Base-by-base conservation (phyloP, 2,888 invertebrate genomes). In the Stramonita haemastoma region DNA sequence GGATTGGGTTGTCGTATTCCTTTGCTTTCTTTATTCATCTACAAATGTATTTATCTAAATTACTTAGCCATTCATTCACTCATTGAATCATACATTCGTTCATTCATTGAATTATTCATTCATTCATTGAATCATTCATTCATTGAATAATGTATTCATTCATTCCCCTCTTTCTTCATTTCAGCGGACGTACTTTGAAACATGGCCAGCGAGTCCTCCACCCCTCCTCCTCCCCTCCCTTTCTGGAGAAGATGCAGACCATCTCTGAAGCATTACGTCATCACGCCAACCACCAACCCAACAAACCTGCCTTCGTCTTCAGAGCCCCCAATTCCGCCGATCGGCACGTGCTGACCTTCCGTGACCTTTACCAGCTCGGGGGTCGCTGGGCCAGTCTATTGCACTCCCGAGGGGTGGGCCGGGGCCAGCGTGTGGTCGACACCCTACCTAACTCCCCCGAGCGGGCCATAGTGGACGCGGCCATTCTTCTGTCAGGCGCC, bases 401-500 rank as follows among this genome's bases (percentile, higher is more conserved):
- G 87, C 87, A 87, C 22, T 26, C 17, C 77, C 70, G 36, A 26
- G 87, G 87, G 5, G 15, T 87, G 0, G 79, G 32, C 13, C 73
- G 66, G 11, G 87, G 87, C 56, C 66, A 87, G 73, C 15, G 26
- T 13, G 77, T 87, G 77, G 87, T 79, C 77, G 77, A 46, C 79
- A 36, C 79, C 8, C 77, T 87, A 29, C 87, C 87, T 46, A 87
- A 87, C 87, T 87, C 77, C 46, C 87, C 87, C 1, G 87, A 87
- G 29, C 56, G 87, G 17, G 87, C 57, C 29, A 77, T 87, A 15
- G 87, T 87, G 87, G 87, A 87, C 29, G 11, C 77, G 34, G 73
- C 87, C 46, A 77, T 77, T 19, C 77, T 87, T 19, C 56, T 87
- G 79, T 36, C 77, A 8, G 87, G 87, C 46, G 87, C 87, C 4